Conservation (phyloP, 2,888 invertebrate species). For the Leptarthrus brevirostris region DNA sequence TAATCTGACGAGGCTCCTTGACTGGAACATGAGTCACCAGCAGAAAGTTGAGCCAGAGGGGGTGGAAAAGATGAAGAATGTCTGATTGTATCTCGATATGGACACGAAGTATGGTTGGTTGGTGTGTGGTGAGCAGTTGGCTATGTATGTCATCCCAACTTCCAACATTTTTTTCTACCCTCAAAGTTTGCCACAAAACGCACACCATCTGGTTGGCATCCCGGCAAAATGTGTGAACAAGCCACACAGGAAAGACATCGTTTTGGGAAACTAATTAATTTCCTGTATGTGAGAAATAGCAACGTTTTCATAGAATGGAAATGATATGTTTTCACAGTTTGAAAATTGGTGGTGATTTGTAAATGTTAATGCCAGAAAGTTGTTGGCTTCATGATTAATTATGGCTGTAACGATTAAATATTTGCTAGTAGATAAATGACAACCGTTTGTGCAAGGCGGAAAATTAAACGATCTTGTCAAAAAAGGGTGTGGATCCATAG, state of each 20-base stretch:
- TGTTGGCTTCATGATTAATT: background rate
- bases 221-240: background rate
- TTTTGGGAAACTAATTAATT: conserved; percentile 32
- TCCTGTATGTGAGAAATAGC: background rate
- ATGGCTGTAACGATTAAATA: no score
- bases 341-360: background rate
- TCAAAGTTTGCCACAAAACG: background rate
- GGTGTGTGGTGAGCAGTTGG: background rate
- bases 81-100: conserved; percentile 21
- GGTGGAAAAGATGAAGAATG: background rate
- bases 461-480: no score
- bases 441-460: no score
- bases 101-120: background rate
- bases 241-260: background rate
- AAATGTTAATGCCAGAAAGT: conserved; percentile 14
- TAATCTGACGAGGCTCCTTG: background rate
- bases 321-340: background rate
- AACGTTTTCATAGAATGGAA: background rate
- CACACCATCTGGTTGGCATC: background rate
- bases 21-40: conserved; percentile 1
- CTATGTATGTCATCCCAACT: background rate
- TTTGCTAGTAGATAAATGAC: no score
- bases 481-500: no score
- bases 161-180: background rate
- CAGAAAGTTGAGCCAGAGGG: background rate